phyloP scores from a whole-genome alignment of 2,797 vertebrate genomes.

The Spinibarbus caldwelli region DNA sequence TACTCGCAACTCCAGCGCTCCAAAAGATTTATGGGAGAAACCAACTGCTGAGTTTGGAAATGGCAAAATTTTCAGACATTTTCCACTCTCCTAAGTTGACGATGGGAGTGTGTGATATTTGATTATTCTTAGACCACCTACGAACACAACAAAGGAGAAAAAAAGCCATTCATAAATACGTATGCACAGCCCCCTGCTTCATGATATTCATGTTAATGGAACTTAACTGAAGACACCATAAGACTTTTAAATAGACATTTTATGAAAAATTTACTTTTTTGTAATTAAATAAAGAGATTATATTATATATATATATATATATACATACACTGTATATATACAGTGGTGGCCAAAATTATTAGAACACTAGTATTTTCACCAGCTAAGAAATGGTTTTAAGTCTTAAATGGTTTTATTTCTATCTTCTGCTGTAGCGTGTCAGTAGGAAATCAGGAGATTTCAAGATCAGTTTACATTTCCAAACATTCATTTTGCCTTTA shows the following conservation, averaged over 20 bases:
- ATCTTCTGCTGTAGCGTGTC: too few relatives aligned
- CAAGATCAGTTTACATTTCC: too few relatives aligned
- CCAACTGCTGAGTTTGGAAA: constrained; percentile 20
- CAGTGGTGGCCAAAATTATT: too few relatives aligned
- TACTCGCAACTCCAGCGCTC: not conserved
- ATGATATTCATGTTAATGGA: not conserved
- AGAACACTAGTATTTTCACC: too few relatives aligned
- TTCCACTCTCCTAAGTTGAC: not conserved
- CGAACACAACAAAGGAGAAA: not conserved
- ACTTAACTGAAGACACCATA: not conserved
- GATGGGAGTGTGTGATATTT: not conserved
- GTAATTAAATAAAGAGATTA: not conserved
- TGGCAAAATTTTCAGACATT: not conserved
- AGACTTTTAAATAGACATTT: not conserved
- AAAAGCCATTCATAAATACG: constrained; percentile 18
- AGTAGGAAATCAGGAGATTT: too few relatives aligned
- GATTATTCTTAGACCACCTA: not conserved
- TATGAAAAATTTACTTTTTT: not conserved
- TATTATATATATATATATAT: too few relatives aligned
- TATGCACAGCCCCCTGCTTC: not conserved
- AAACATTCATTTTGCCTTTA: too few relatives aligned
- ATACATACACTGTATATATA: too few relatives aligned
- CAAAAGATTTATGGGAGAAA: not conserved
- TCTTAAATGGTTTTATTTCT: too few relatives aligned
- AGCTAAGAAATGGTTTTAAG: too few relatives aligned